A percentile compares a stretch with the other conserved stretches of the same genome.
Conservation (phyloP, 2,888 invertebrate species). For the Sylvicola cinctus region DNA sequence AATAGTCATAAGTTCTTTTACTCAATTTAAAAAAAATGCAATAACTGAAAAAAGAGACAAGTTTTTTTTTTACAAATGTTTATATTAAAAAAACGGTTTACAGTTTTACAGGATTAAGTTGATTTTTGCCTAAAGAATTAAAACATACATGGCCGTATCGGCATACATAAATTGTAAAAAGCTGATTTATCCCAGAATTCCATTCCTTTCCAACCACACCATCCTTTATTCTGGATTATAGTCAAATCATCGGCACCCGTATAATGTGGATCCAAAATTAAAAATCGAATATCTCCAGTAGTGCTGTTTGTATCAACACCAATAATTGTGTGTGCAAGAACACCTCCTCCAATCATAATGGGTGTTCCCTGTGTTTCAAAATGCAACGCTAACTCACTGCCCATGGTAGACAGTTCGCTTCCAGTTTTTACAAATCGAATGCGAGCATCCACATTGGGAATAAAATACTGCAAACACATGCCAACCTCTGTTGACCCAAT, state of each 20-base stretch:
- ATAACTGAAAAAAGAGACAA: too few species aligned
- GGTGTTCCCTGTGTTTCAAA: slow-evolving; percentile 88
- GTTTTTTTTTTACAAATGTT: too few species aligned
- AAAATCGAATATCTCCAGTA: slow-evolving; percentile 64
- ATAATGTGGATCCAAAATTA: slow-evolving; percentile 98
- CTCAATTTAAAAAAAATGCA: too few species aligned
- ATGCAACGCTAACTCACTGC: slow-evolving; percentile 68
- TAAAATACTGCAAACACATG: slow-evolving; percentile 66
- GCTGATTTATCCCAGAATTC: slow-evolving; percentile 91
- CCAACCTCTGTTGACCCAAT: slow-evolving; percentile 96
- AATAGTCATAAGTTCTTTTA: too few species aligned
- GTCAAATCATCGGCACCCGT: slow-evolving; percentile 70
- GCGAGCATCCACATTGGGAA: slow-evolving; percentile 48
- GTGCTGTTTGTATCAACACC: slow-evolving; percentile 74
- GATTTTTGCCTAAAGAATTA: background rate
- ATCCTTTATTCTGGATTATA: slow-evolving; percentile 60
- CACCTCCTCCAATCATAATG: slow-evolving; percentile 98
- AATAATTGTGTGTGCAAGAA: slow-evolving; percentile 91
- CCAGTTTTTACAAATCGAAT: slow-evolving; percentile 76
- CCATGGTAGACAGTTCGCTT: slow-evolving; percentile 55
- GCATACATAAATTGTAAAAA: slow-evolving; percentile 93
- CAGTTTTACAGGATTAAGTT: too few species aligned
- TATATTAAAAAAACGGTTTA: too few species aligned
- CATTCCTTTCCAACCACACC: slow-evolving; percentile 92
- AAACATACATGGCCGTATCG: slow-evolving; percentile 28